Conservation (phyloP, 2,113 vertebrate species). For the Tichodroma muraria region DNA sequence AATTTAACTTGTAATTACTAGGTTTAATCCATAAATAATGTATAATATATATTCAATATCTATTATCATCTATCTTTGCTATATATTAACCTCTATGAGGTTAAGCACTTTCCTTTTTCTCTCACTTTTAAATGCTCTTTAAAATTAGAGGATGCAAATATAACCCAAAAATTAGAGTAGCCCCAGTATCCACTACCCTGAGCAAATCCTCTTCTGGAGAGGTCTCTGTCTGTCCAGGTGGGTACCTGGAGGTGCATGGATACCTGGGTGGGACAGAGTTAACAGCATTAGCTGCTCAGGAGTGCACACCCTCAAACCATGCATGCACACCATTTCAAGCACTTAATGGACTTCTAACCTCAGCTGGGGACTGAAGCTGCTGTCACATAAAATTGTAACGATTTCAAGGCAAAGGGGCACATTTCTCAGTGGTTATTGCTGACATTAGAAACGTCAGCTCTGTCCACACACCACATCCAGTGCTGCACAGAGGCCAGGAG, state of each 20-base stretch:
- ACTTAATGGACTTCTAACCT: neutral
- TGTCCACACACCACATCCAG: neutral
- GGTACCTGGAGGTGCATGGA: neutral
- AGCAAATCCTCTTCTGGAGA: neutral
- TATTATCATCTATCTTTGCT: neutral
- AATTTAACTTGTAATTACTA: neutral
- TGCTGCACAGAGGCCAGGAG: neutral
- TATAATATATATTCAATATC: neutral
- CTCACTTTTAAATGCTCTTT: neutral
- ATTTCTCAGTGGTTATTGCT: neutral
- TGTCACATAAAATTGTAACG: neutral
- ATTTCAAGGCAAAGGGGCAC: slow-evolving; percentile 1
- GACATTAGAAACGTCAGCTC: neutral
- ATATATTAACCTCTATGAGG: neutral
- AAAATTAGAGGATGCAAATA: neutral
- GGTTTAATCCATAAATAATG: neutral
- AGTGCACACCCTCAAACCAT: neutral
- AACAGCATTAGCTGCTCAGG: neutral
- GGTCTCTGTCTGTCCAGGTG: neutral
- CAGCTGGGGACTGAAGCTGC: slow-evolving; percentile 13
- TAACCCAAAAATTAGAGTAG: neutral
- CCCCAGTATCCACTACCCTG: neutral
- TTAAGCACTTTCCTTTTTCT: neutral
- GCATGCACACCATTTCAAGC: neutral
- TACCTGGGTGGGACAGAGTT: neutral